phyloP scores from a whole-genome alignment of 1,140 invertebrate species.

The Aphaenogaster floridana region DNA sequence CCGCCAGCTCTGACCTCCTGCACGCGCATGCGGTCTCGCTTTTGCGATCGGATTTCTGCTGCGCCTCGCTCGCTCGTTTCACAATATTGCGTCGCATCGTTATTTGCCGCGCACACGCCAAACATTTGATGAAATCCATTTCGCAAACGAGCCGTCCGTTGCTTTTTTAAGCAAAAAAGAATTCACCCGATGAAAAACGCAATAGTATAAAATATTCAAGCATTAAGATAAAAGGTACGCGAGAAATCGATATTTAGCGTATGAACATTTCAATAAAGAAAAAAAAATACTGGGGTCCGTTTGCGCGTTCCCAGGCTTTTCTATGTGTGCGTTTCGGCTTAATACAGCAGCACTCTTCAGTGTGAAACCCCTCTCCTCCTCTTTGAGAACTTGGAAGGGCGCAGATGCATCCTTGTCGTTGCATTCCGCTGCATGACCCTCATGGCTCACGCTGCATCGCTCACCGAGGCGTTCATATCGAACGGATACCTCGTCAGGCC shows the following conservation, averaged over 20 bases:
- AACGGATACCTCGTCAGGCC: constrained; percentile 18
- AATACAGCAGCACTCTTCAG: not conserved
- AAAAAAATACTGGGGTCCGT: not conserved
- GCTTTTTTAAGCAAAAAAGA: not conserved
- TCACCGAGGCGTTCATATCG: constrained; percentile 17
- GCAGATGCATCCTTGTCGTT: not conserved
- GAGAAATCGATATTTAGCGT: not conserved
- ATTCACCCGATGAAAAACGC: not conserved
- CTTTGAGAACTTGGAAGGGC: not conserved
- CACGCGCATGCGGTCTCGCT: constrained; percentile 50
- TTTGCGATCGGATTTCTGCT: constrained; percentile 57
- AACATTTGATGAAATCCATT: constrained; percentile 29
- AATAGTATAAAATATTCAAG: not conserved
- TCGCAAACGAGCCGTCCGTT: not conserved
- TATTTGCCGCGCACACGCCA: constrained; percentile 13
- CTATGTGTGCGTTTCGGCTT: not conserved
- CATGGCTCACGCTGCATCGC: not conserved
- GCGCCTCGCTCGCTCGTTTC: constrained; percentile 39
- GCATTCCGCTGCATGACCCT: not conserved
- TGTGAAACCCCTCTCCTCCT: not conserved
- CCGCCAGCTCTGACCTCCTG: constrained; percentile 57
- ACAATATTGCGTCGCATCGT: constrained; percentile 50
- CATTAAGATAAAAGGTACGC: not conserved
- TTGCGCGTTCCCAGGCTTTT: not conserved
- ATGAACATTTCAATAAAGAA: not conserved